Conservation (phyloP, 2,797 vertebrate species). For the Malacoctenus gilli region DNA sequence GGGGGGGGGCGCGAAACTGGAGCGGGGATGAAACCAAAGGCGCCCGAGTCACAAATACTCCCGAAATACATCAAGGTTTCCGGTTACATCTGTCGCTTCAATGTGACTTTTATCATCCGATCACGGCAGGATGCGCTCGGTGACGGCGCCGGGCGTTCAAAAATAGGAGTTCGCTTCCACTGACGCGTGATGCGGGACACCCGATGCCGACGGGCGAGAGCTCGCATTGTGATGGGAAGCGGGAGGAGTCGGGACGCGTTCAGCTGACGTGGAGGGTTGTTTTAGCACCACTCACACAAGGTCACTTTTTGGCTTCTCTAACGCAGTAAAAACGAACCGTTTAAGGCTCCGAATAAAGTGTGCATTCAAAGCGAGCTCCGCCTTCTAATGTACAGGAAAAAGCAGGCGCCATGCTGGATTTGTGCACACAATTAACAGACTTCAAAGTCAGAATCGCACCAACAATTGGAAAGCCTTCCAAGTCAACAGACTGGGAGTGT, state of each 20-base stretch:
- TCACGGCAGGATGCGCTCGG: conserved; percentile 36
- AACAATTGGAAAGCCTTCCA: too few relatives aligned
- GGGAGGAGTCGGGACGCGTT: conserved; percentile 28
- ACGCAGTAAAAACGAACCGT: too few relatives aligned
- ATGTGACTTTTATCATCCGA: conserved; percentile 73
- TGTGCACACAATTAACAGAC: too few relatives aligned
- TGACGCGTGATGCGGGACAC: conserved; percentile 47
- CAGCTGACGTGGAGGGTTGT: conserved; percentile 1
- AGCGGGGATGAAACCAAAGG: conserved; percentile 42
- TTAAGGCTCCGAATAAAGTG: too few relatives aligned
- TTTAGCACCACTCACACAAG: not conserved
- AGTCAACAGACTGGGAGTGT: too few relatives aligned
- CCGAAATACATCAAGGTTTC: conserved; percentile 64
- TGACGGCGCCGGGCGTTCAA: conserved; percentile 39
- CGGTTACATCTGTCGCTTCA: conserved; percentile 63
- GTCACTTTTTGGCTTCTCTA: too few relatives aligned
- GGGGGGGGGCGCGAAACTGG: not conserved
- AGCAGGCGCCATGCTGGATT: too few relatives aligned
- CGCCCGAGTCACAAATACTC: conserved; percentile 30
- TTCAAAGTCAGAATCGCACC: too few relatives aligned
- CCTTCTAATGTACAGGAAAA: too few relatives aligned
- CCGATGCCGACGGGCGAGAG: conserved; percentile 38
- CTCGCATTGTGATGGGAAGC: conserved; percentile 60
- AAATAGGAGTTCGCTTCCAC: conserved; percentile 63
- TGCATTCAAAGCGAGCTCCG: too few relatives aligned